Percentiles rank a stretch among this genome's conserved stretches.
phyloP scores from a whole-genome alignment of 2,113 vertebrate species.

The Myrmophylax atrothorax region DNA sequence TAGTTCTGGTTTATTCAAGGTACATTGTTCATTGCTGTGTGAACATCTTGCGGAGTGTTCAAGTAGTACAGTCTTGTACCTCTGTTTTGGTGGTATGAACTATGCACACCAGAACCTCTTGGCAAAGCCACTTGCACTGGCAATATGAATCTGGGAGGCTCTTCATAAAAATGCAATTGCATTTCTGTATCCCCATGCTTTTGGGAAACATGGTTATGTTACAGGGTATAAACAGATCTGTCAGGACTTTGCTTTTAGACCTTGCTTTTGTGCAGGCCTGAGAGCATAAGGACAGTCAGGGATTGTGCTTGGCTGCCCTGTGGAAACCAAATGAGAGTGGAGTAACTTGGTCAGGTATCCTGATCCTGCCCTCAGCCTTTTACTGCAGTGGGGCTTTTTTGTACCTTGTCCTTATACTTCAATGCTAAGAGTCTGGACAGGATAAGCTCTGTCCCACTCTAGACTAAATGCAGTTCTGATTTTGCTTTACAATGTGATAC shows the following conservation, averaged over 20 bases:
- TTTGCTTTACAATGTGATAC: background rate
- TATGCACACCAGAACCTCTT: background rate
- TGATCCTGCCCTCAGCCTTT: background rate
- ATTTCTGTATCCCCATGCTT: background rate
- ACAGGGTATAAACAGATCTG: background rate
- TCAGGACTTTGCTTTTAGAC: background rate
- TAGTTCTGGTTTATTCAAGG: background rate
- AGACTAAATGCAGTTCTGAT: background rate
- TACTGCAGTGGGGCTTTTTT: background rate
- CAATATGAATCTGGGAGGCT: background rate
- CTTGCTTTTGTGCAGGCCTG: background rate
- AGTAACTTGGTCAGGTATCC: background rate
- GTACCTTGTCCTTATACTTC: background rate
- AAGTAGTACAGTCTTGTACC: background rate
- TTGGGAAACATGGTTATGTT: background rate
- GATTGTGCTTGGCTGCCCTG: background rate
- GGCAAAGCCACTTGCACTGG: background rate
- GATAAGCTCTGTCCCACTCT: background rate
- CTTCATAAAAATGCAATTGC: background rate
- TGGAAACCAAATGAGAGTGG: background rate
- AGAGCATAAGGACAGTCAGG: background rate
- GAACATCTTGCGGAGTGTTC: background rate
- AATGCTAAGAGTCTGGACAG: background rate
- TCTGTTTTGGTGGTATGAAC: background rate
- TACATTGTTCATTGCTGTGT: background rate